Base-by-base conservation (phyloP, 2,113 vertebrate genomes). In the Crotalus horridus region DNA sequence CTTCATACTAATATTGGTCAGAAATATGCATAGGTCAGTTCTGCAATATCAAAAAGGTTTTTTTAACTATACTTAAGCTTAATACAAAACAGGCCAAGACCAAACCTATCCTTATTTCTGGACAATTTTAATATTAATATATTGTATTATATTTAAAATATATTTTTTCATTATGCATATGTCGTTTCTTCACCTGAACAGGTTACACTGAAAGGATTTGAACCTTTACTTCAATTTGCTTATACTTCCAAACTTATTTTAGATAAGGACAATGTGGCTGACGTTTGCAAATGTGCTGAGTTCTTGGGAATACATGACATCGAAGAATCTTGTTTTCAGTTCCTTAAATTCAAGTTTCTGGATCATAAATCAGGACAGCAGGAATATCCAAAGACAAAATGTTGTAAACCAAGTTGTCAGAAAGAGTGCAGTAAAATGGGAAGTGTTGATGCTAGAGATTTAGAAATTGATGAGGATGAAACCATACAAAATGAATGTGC, bases 141-240 rank as follows among this genome's bases (percentile, higher is more conserved):
- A 64, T 64, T 64, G 59, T 74, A 33, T 33, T 6, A 33, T 33
- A 74, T 33, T 56, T 21, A 56, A 56, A 56, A 56, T 20, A 56
- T 51, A 20, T 20, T 56, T 39, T 81, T 81, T 39, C 15, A 81
- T 43, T 43, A 39, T 8, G n/a, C 69, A 74, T 21, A 4, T 91
- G 1, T 2, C 48, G 26, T 3, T 2, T 3, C 24, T 13, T 91
- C 61, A 11, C 3, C 90, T 1, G 69, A 55, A 48, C 96, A 99
- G 99, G 98, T 99, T 91, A 99, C 98, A 1, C 97, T 98, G 93
- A 98, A 98, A 94, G 99, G 99, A 92, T 99, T 99, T 96, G 98
- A 98, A 94, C 98, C 99, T 92, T 96, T 99, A 95, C 98, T 99
- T 93, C 98, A 99, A 89, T 99, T 99, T 97, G 99, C 98, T 89